Evolutionary conservation across 2,888 invertebrate species (phyloP).

Genomic region (Leucozona laternaria): DNA sequence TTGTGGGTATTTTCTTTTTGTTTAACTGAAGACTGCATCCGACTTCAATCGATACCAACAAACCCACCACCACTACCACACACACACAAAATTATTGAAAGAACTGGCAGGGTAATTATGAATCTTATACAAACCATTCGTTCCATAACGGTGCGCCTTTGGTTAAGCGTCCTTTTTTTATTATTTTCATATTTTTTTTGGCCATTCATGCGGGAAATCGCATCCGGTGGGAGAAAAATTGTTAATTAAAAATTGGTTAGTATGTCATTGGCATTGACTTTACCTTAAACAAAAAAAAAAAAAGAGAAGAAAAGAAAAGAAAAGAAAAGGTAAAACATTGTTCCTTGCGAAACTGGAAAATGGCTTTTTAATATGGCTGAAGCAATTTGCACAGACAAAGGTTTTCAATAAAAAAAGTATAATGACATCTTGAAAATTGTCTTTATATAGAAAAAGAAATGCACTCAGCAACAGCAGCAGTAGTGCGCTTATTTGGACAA

Average conservation of each 20-base stretch:
- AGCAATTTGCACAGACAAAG: slow-evolving; percentile 31
- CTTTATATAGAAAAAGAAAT: slow-evolving; percentile 13
- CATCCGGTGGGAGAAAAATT: slow-evolving; percentile 63
- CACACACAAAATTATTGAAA: slow-evolving; percentile 18
- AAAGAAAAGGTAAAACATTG: slow-evolving; percentile 45
- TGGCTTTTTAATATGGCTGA: slow-evolving; percentile 31
- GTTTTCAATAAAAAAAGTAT: neutral
- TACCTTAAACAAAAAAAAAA: neutral
- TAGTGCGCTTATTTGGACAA: neutral
- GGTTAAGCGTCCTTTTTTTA: slow-evolving; percentile 36
- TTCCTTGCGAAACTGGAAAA: slow-evolving; percentile 33
- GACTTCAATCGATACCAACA: slow-evolving; percentile 45
- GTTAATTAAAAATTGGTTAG: slow-evolving; percentile 67
- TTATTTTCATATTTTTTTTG: neutral
- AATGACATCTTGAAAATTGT: slow-evolving; percentile 28
- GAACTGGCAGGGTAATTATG: slow-evolving; percentile 62
- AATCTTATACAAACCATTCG: slow-evolving; percentile 50
- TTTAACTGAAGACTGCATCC: slow-evolving; percentile 57
- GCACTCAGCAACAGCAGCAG: slow-evolving; percentile 11
- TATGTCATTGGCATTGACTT: slow-evolving; percentile 73
- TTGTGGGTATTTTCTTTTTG: slow-evolving; percentile 18
- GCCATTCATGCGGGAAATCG: slow-evolving; percentile 58
- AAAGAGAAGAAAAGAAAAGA: neutral
- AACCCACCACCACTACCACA: slow-evolving; percentile 23
- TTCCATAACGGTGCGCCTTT: slow-evolving; percentile 4